Conservation (phyloP, 1,140 invertebrate genomes). For the Bathynomus jamesi region DNA sequence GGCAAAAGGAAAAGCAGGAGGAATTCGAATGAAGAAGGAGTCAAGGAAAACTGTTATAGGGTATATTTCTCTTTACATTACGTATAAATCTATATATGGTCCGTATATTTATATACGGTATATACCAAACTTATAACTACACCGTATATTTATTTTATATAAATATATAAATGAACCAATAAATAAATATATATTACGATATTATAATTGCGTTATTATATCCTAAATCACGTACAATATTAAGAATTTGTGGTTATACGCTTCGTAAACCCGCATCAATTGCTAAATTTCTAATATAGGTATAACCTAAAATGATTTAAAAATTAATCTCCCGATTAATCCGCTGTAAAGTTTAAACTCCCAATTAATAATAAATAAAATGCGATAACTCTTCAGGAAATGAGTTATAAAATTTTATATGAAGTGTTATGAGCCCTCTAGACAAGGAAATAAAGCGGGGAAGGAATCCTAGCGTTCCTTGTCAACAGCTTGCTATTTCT, state of each 20-base stretch:
- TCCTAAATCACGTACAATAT: no score
- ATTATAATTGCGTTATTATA: no score
- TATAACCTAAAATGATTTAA: no score
- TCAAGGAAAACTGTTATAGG: no score
- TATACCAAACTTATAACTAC: neutral
- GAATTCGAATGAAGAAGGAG: no score
- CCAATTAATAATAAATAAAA: neutral
- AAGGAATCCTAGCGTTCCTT: neutral
- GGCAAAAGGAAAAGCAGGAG: no score
- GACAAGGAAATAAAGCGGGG: neutral
- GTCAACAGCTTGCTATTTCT: neutral
- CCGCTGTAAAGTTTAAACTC: neutral
- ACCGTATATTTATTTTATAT: neutral
- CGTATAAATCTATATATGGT: neutral
- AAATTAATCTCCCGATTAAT: no score
- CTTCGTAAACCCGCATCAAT: no score
- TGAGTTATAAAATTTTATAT: conserved; percentile 2
- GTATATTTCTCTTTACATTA: no score
- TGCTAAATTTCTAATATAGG: no score
- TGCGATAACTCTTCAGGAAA: neutral
- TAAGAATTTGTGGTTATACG: no score
- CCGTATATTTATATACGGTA: neutral
- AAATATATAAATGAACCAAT: neutral
- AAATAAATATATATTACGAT: no score
- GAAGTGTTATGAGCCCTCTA: neutral